Evolutionary conservation across 2,113 vertebrate species (phyloP), one percentile per base, ranked within the genome.

Genomic region (Hippocampus mohnikei): DNA sequence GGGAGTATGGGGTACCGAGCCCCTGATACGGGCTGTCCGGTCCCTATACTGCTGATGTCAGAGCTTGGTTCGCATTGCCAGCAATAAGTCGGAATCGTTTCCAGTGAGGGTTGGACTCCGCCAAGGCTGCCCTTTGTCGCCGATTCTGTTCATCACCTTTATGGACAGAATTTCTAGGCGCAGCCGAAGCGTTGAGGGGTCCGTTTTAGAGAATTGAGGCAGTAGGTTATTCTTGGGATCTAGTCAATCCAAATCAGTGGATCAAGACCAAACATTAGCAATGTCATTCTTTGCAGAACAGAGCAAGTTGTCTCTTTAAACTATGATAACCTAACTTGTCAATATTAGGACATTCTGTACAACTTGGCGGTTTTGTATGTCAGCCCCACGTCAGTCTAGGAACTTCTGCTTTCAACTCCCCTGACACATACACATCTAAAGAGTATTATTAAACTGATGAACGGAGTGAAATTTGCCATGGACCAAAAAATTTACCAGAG

Each of bases 171-270:
- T n/a, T n/a, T n/a, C n/a, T n/a, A n/a, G n/a, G n/a, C n/a, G n/a
- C n/a, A n/a, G n/a, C n/a, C n/a, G n/a, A n/a, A n/a, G n/a, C n/a
- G n/a, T n/a, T n/a, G n/a, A n/a, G n/a, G n/a, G n/a, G n/a, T n/a
- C n/a, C n/a, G n/a, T n/a, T n/a, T n/a, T n/a, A 84, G 77, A 75
- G 78, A 89, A 84, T 81, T 78, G 77, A 84, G 78, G 81, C 83
- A 85, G 88, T 75, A 84, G 87, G 89, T 90, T 89, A 84, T 89
- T 90, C 89, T 87, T 89, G 88, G 89, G 91, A 91, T 85, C 84
- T 76, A 81, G 90, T 91, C 91, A 90, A 84, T 89, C 83, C 83
- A 82, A 76, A 84, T 86, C 77, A 90, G 70, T 85, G 85, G 85
- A 87, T 85, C 82, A 71, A 79, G 76, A 83, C 75, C 76, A 73